Evolutionary conservation across 1,140 invertebrate genomes (phyloP), one percentile per base, ranked within the genome.

Genomic region (Caenorhabditis brenneri): DNA sequence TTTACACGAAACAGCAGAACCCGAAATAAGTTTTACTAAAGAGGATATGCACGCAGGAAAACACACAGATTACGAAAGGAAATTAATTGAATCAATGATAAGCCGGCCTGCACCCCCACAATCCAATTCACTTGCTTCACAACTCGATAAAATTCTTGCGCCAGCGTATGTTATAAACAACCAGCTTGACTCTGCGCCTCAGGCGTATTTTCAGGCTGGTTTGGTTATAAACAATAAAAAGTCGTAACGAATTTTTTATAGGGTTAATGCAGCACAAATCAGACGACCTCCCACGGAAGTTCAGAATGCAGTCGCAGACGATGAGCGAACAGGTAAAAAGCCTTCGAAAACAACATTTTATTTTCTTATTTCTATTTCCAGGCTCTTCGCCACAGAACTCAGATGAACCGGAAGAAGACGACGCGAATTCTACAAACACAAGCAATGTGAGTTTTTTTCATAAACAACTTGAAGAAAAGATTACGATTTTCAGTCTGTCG

Each of bases 11-110:
- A 93, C 98, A 91, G 97, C 95, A 88, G 96, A 98, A 93, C 94
- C 95, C 85, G 95, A 96, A 89, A 96, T 96, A 85, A 97, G 95
- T 91, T 98, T 98, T 92, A 98, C 96, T 3, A 98, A 98, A 92
- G 96, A 99, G 92, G 96, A 99, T 93, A 99, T 99, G 97, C 97
- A 99, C 91, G 94, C 95, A 91, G 97, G 97, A 58, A 97, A 98
- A 93, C 97, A 99, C 92, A 96, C 97, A 92, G 96, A 98, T 89
- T 98, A 98, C 92, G 97, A 99, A 92, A 94, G 95, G 90, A 96
- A 96, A 92, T 93, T 98, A 83, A 92, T 93, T 88, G 93, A 94
- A 12, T 39, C 65, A 12, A 42, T 74, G 65, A 74, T 24, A 7
- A 74, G 51, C 51, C 53, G 27, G 16, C 29, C 49, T 48, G 46